These are phyloP conservation scores for Tiliacea citrago DNA, from an alignment of 2,888 invertebrate genomes.

Conservation along the genomic window DNA sequence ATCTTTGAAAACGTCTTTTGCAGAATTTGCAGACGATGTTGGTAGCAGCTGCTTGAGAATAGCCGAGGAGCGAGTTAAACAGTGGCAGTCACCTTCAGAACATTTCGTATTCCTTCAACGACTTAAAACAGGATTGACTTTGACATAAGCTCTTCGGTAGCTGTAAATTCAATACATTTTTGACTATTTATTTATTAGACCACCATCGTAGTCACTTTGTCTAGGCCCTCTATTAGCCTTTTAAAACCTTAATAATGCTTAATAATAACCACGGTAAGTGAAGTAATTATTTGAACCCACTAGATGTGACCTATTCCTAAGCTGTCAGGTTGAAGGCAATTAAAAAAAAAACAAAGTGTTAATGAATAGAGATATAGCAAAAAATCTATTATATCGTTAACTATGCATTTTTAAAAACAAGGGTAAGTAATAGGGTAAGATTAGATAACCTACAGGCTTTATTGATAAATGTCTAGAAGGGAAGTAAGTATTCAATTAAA, in stretches of 20 bases:
- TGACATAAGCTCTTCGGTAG: no score
- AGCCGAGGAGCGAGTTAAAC: no score
- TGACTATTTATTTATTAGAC: no score
- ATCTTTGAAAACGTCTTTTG: background rate
- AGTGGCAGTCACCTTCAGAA: no score
- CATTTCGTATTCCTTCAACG: no score
- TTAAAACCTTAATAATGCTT: background rate
- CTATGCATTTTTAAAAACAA: slow-evolving; percentile 10
- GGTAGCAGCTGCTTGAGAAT: no score
- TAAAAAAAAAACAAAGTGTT: background rate
- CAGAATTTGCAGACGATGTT: no score
- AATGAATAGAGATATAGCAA: background rate
- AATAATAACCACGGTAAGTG: no score
- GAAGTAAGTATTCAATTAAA: background rate
- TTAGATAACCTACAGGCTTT: slow-evolving; percentile 5
- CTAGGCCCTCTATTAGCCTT: background rate
- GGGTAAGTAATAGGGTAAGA: background rate
- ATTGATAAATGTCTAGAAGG: slow-evolving; percentile 15
- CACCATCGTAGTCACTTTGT: no score
- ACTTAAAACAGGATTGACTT: no score
- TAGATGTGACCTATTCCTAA: background rate
- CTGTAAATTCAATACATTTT: no score
- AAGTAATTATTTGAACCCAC: background rate
- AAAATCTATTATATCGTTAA: background rate
- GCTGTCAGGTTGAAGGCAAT: background rate